Evolutionary conservation across 2,888 invertebrate genomes (phyloP).

Genomic region (Lasioglossum leucozonium): DNA sequence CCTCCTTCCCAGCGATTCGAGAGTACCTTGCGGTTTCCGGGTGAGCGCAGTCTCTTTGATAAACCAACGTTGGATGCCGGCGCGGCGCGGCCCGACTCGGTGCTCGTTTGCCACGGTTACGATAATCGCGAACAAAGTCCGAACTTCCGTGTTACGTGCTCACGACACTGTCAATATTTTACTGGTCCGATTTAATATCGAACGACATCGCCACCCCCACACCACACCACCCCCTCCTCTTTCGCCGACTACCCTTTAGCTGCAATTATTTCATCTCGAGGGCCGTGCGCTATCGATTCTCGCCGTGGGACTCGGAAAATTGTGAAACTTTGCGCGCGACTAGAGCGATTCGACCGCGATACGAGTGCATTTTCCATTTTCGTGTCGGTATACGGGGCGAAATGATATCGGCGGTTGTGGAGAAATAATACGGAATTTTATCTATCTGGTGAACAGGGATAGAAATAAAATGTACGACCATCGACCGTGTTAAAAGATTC

Average conservation of each 20-base stretch:
- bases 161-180: conserved; percentile 28
- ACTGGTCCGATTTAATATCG: conserved; percentile 24
- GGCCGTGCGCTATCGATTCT: background rate
- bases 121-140: conserved; percentile 47
- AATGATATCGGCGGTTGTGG: background rate
- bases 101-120: conserved; percentile 42
- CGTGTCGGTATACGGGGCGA: background rate
- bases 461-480: background rate
- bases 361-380: background rate
- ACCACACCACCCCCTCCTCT: background rate
- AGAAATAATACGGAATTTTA: background rate
- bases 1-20: conserved; percentile 27
- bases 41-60: conserved; percentile 52
- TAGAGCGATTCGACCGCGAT: background rate
- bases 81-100: background rate
- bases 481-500: too few species aligned
- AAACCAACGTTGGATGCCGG: conserved; percentile 13
- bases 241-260: background rate
- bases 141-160: conserved; percentile 13
- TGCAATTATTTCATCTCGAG: conserved; percentile 1
- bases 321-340: background rate
- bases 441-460: background rate
- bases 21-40: conserved; percentile 51
- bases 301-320: background rate
- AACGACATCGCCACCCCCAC: background rate